Evolutionary conservation across 2,113 vertebrate species (phyloP).

Genomic region (Axis porcinus): DNA sequence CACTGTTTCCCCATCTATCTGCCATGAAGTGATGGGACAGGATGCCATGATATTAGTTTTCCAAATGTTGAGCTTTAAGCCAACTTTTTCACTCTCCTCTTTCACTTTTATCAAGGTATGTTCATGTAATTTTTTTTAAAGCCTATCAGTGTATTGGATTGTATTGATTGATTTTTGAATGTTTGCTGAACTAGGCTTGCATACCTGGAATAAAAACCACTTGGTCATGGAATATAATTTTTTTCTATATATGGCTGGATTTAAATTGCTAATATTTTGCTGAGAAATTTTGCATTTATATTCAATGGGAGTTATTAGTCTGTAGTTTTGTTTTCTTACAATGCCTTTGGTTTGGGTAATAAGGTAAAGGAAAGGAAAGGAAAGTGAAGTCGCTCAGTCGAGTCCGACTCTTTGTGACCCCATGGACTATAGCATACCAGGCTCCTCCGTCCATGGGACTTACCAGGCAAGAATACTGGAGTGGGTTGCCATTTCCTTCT

Average conservation of each 20-base stretch:
- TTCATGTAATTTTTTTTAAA: neutral
- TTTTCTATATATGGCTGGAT: neutral
- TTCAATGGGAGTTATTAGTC: neutral
- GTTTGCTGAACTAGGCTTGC: neutral
- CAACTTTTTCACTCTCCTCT: neutral
- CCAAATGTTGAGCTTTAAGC: neutral
- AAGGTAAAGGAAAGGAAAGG: neutral
- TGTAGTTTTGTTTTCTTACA: neutral
- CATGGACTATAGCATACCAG: neutral
- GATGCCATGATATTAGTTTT: neutral
- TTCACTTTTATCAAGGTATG: neutral
- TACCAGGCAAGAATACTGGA: neutral
- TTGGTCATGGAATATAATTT: neutral
- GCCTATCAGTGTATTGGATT: neutral
- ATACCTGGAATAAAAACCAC: neutral
- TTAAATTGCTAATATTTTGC: neutral
- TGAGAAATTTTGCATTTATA: neutral
- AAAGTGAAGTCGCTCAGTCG: neutral
- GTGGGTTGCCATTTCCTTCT: neutral
- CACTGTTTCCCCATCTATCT: neutral
- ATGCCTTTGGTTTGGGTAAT: neutral
- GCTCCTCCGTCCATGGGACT: neutral
- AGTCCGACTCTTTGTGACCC: neutral
- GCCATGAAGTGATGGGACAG: rapidly evolving
- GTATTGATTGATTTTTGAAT: neutral